A percentile compares a stretch with the other conserved stretches of the same genome.
Conservation (phyloP, 2,113 vertebrate genomes). For the Melanocharis versteri region DNA sequence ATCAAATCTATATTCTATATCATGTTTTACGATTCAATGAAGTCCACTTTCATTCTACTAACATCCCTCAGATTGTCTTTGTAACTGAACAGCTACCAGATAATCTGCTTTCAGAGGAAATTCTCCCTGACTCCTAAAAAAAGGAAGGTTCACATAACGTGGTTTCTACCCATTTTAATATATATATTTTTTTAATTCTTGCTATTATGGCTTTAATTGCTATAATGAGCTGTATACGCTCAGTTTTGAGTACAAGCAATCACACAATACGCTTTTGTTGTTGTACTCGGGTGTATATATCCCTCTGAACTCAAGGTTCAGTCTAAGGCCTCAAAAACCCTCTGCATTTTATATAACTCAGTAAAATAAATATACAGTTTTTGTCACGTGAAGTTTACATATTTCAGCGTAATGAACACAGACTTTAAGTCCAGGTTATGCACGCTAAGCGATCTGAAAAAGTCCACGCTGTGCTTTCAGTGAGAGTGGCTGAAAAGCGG, state of each 20-base stretch:
- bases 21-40: not conserved
- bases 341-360: not conserved
- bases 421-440: not conserved
- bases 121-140: not conserved
- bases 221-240: not conserved
- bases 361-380: not conserved
- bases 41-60: not conserved
- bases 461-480: not conserved
- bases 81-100: not conserved
- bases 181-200: not conserved
- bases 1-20: not conserved
- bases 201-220: not conserved
- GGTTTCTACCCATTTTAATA: not conserved
- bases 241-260: not conserved
- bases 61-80: not conserved
- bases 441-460: not conserved
- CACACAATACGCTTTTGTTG: not conserved
- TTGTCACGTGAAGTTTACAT: not conserved
- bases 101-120: not conserved
- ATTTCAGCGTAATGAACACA: not conserved
- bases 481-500: not conserved
- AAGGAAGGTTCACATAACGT: not conserved
- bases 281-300: not conserved
- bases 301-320: not conserved
- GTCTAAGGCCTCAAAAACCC: not conserved